phyloP scores from a whole-genome alignment of 2,888 invertebrate species.

The Marronus borbonicus region DNA sequence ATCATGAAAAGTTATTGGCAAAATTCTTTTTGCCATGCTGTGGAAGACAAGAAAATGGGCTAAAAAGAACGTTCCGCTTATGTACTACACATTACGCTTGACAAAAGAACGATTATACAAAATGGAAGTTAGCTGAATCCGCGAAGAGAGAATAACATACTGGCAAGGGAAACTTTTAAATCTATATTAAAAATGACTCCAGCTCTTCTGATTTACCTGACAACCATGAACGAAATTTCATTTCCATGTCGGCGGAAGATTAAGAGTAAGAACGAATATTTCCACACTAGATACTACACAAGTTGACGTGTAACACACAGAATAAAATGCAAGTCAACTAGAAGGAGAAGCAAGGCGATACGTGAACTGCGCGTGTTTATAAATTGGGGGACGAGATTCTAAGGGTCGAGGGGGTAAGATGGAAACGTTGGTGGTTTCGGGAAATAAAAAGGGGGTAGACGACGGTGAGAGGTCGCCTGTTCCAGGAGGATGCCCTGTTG shows the following conservation, averaged over 20 bases:
- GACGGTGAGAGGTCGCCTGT: conserved; percentile 43
- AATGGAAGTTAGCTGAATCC: neutral
- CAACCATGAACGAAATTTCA: conserved; percentile 69
- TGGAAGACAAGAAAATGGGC: neutral
- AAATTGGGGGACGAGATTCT: conserved; percentile 31
- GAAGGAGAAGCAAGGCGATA: neutral
- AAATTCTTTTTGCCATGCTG: too few species aligned
- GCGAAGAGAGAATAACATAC: conserved; percentile 16
- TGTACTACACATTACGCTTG: neutral
- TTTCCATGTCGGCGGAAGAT: conserved; percentile 61
- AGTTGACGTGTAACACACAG: conserved; percentile 28
- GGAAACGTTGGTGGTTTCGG: conserved; percentile 2
- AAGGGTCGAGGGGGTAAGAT: neutral
- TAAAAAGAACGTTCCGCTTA: neutral
- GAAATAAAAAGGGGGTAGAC: conserved; percentile 52
- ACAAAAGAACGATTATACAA: neutral
- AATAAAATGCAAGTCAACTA: neutral
- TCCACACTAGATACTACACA: conserved; percentile 12
- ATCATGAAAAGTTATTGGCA: too few species aligned
- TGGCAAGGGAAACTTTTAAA: conserved; percentile 33
- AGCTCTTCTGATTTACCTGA: conserved; percentile 68
- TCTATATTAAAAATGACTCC: conserved; percentile 50
- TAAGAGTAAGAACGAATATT: conserved; percentile 48
- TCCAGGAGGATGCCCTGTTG: conserved; percentile 43
- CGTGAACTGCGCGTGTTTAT: conserved; percentile 22